A percentile compares a stretch with the other conserved stretches of the same genome.
These are phyloP conservation scores for Conus betulinus DNA, from an alignment of 1,140 invertebrate species.

Conservation along the genomic window DNA sequence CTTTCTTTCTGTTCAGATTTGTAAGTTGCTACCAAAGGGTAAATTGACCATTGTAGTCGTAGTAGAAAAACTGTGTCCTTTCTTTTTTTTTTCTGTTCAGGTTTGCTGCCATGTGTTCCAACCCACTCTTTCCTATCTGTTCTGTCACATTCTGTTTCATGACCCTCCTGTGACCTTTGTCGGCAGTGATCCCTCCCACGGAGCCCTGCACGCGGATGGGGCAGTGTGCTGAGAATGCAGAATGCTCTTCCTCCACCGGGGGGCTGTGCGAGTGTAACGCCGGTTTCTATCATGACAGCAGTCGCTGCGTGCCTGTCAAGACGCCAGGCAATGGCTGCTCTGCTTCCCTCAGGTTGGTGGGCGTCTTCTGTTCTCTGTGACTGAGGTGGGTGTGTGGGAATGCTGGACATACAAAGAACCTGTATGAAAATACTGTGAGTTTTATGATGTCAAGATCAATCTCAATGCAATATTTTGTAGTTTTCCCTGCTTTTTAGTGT, in stretches of 20 bases:
- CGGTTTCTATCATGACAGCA: constrained; percentile 25
- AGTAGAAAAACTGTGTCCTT: too few species aligned
- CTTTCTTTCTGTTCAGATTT: too few species aligned
- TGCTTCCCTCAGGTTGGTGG: constrained; percentile 12
- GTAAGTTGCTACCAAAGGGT: too few species aligned
- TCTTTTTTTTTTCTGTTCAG: too few species aligned
- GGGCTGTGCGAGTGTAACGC: constrained; percentile 40
- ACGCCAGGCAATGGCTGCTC: constrained; percentile 26
- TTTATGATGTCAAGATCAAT: too few species aligned
- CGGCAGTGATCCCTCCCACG: constrained; percentile 32
- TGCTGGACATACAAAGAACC: too few species aligned
- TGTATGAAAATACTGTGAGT: too few species aligned
- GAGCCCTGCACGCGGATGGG: constrained; percentile 38
- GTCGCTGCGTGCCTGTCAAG: constrained; percentile 29
- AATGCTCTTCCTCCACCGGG: constrained; percentile 33
- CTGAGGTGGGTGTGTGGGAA: background rate
- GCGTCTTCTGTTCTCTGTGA: background rate
- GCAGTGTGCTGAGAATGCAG: constrained; percentile 44
- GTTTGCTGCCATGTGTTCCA: background rate
- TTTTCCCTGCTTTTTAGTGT: too few species aligned
- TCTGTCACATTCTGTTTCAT: background rate
- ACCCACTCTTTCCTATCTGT: background rate
- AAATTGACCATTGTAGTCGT: too few species aligned
- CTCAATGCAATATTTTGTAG: too few species aligned
- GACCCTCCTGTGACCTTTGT: background rate